Base-by-base conservation (phyloP, 1,140 invertebrate species). In the Neodiprion pinetum region DNA sequence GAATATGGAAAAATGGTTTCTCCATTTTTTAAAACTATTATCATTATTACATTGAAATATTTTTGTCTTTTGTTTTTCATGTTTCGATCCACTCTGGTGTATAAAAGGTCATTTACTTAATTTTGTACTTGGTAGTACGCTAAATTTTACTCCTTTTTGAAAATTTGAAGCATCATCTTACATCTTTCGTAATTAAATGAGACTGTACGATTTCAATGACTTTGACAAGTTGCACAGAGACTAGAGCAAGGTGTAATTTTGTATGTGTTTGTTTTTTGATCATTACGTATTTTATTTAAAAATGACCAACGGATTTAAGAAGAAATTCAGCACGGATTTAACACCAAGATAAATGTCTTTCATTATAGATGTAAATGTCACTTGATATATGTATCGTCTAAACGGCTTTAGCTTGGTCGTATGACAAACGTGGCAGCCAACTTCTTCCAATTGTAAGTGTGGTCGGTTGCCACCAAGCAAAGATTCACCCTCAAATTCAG, bases 321-420 rank as follows among this genome's bases (percentile, higher is more conserved):
- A 76, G 79, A 94, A 93, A 87, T 95, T 95, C 9, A 95, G 84
- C 73, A 95, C 89, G 86, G 93, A 92, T 79, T 94, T 95, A 9
- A 92, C 82, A 1, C 93, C 93, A 0, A 91, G 86, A 75, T 91
- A 90, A 78, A 93, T 85, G 79, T 92, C 90, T 77, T 90, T 90
- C 7, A 91, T 78, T 40, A 93, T 80, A 14, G 82, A 78, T 23
- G 89, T 91, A 75, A 91, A 78, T 65, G 89, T 85, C 8, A 89
- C 85, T 61, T 83, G 82, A 75, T 88, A 88, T 1, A 79, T 85
- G 21, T 84, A 80, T 2, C 89, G 86, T 79, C 89, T 91, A 17
- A 87, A 89, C 74, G 86, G 84, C 75, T 86, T 88, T 1, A 93
- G 79, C 71, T 90, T 85, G 2, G 87, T 88, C 1, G 90, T 89